These are phyloP conservation scores for Reticulitermes lucifugus DNA, from an alignment of 2,888 invertebrate genomes.

Conservation along the genomic window DNA sequence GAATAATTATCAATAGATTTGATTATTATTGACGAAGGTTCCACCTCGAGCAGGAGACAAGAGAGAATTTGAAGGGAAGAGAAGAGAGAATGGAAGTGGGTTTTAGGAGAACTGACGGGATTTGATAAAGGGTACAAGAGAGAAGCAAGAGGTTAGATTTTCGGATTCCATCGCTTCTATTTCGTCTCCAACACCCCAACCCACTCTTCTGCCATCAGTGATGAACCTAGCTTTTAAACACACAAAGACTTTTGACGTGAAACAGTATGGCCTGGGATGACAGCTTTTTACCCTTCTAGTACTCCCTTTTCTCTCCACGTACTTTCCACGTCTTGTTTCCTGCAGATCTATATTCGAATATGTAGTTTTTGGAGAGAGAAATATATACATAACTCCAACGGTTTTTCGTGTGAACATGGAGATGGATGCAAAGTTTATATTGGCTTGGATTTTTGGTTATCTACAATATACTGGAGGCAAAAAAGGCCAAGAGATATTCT, in stretches of 20 bases:
- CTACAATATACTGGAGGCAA: not conserved
- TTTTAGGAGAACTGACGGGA: slow-evolving; percentile 16
- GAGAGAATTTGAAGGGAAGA: slow-evolving; percentile 11
- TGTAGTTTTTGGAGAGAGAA: slow-evolving; percentile 34
- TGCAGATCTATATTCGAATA: slow-evolving; percentile 37
- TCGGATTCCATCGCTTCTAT: slow-evolving; percentile 27
- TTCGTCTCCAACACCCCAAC: slow-evolving; percentile 7
- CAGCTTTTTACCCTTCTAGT: slow-evolving; percentile 34
- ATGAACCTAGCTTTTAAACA: slow-evolving; percentile 38
- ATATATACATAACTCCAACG: slow-evolving; percentile 6
- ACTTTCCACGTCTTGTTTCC: slow-evolving; percentile 39
- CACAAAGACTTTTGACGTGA: slow-evolving; percentile 41
- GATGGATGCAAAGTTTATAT: slow-evolving; percentile 29
- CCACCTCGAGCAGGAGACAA: slow-evolving; percentile 18
- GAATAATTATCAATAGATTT: slow-evolving; percentile 64
- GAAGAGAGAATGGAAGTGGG: not conserved
- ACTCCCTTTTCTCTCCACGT: not conserved
- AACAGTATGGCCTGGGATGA: slow-evolving; percentile 29
- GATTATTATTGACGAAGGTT: slow-evolving; percentile 63
- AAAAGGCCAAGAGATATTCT: not conserved
- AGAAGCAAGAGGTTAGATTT: slow-evolving; percentile 1
- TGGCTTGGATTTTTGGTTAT: slow-evolving; percentile 15
- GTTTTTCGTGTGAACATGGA: slow-evolving; percentile 4
- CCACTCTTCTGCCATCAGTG: slow-evolving; percentile 26
- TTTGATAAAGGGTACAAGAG: slow-evolving; percentile 1